Evolutionary conservation across 2,888 invertebrate species (phyloP).

Genomic region (Drepana falcataria): DNA sequence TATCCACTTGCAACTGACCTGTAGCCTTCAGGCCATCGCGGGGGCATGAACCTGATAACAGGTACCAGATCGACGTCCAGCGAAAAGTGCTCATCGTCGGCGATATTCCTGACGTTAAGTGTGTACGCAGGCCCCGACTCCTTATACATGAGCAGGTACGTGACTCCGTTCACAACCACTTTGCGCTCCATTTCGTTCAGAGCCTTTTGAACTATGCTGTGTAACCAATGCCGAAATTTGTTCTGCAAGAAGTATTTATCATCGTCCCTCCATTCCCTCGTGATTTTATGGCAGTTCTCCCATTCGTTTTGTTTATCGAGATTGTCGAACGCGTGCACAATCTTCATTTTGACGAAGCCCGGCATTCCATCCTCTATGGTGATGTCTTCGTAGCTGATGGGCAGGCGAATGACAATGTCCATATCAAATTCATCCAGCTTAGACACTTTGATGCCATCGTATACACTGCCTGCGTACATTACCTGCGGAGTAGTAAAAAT

Average conservation of each 20-base stretch:
- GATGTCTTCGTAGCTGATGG: constrained; percentile 62
- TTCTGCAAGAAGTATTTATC: constrained; percentile 67
- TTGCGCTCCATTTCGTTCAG: constrained; percentile 49
- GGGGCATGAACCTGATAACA: constrained; percentile 60
- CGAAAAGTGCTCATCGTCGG: constrained; percentile 30
- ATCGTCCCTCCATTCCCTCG: constrained; percentile 58
- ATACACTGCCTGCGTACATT: constrained; percentile 79
- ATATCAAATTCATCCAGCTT: constrained; percentile 81
- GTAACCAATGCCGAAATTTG: constrained; percentile 76
- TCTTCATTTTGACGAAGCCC: constrained; percentile 67
- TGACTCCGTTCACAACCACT: constrained; percentile 42
- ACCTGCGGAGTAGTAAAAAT: constrained; percentile 20
- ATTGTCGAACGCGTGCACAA: constrained; percentile 48
- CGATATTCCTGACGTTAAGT: constrained; percentile 47
- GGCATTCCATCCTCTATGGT: constrained; percentile 55
- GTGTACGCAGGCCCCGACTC: constrained; percentile 79
- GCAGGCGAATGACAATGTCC: constrained; percentile 77
- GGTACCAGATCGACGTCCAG: constrained; percentile 78
- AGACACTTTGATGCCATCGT: constrained; percentile 78
- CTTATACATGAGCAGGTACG: constrained; percentile 46
- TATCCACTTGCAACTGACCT: constrained; percentile 26
- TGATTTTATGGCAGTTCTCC: constrained; percentile 56
- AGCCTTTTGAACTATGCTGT: constrained; percentile 63
- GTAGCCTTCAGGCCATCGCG: constrained; percentile 60
- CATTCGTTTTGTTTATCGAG: constrained; percentile 53